Conservation (phyloP, 2,113 vertebrate genomes). For the Pluvialis apricaria region DNA sequence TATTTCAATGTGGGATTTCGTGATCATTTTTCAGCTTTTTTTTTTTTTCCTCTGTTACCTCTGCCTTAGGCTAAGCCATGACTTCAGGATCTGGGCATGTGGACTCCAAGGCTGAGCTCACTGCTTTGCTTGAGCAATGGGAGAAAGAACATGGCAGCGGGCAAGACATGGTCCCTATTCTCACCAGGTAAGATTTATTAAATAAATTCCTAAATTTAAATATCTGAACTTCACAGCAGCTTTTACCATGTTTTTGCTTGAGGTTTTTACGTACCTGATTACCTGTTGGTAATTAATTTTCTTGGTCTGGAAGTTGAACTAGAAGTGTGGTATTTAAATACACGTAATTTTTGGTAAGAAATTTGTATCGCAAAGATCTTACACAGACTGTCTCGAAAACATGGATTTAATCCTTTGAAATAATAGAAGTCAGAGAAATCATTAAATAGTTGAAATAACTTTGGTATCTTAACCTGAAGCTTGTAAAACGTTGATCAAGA, state of each 20-base stretch:
- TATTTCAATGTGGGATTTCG: neutral
- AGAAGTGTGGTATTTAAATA: neutral
- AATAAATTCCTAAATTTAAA: neutral
- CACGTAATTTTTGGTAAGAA: neutral
- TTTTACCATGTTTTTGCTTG: neutral
- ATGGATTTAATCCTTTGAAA: neutral
- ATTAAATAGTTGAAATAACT: neutral
- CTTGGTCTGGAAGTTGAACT: neutral
- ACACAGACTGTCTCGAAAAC: neutral
- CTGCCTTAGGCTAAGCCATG: conserved; percentile 81
- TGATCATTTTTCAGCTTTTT: neutral
- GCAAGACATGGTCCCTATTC: conserved; percentile 89
- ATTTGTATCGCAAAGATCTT: neutral
- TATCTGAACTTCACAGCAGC: neutral
- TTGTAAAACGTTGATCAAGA: neutral
- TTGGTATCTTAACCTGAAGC: neutral
- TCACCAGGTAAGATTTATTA: conserved; percentile 85
- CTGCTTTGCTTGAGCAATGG: conserved; percentile 94
- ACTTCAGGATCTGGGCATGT: conserved; percentile 82
- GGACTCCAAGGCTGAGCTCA: conserved; percentile 98
- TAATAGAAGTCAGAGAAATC: neutral
- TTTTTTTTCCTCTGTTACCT: neutral
- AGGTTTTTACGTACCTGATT: neutral
- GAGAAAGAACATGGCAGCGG: conserved; percentile 93
- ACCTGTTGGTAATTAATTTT: neutral